Base-by-base conservation (phyloP, 2,113 vertebrate species). In the Sapajus apella region DNA sequence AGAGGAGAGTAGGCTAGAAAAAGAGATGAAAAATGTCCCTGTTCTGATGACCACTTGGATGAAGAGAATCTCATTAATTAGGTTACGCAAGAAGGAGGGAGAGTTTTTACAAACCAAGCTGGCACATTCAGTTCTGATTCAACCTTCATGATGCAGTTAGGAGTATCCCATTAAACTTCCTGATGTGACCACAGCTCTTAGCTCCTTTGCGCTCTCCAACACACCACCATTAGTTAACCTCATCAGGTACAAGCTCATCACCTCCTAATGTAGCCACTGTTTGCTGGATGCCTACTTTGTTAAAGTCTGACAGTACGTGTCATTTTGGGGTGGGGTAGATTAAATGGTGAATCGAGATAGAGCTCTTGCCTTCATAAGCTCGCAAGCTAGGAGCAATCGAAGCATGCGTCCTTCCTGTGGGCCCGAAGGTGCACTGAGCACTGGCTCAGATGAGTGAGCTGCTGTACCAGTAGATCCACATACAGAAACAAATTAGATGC, bases 91-190 rank as follows among this genome's bases (percentile, higher is more conserved):
- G 11, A 40, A 83, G 14, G 52, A 61, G 32, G 43, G 87, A 37
- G 61, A 40, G 23, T 37, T 16, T 87, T 10, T 2, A 4, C 5
- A 58, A 76, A 47, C 75, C 73, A 35, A 27, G 55, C 56, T 37
- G 87, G 18, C 16, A 20, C n/a, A 1, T 20, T 64, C 6, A 0
- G 27, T 52, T 96, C 56, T 52, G 23, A 93, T 30, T 23, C 68
- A 40, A 2, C 25, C 27, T 47, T n/a, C 8, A n/a, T 0, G 0
- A 32, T 16, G n/a, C 45, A 47, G 16, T 10, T 12, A 45, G 23
- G 30, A 82, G 16, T 5, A 47, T 27, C 20, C 8, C 56, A 35
- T 11, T 32, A 47, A 83, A 30, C 32, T 77, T 56, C 23, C 5
- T 12, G 21, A 47, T 47, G 2, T 6, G 14, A 43, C 55, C 16